phyloP scores from a whole-genome alignment of 1,140 invertebrate species.

The Hetaerina americana region DNA sequence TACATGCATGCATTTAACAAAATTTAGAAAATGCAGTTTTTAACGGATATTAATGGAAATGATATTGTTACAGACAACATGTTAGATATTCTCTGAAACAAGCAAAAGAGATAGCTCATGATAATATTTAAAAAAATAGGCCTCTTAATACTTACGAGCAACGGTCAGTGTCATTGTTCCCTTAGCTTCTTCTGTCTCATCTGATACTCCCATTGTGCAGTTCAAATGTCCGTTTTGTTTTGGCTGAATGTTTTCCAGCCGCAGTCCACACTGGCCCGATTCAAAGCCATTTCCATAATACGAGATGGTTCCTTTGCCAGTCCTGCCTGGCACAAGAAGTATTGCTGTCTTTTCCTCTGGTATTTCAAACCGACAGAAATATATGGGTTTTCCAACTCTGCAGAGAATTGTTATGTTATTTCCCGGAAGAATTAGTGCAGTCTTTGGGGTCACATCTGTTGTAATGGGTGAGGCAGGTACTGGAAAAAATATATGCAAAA shows the following conservation, averaged over 20 bases:
- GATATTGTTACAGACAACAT: not conserved
- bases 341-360: slow-evolving; percentile 32
- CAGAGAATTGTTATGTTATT: slow-evolving; percentile 33
- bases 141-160: slow-evolving; percentile 44
- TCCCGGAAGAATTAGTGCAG: slow-evolving; percentile 17
- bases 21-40: too few relatives aligned
- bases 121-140: not conserved
- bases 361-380: slow-evolving; percentile 35
- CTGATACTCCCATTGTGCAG: slow-evolving; percentile 40
- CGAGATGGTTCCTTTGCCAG: slow-evolving; percentile 28
- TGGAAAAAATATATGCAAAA: not conserved
- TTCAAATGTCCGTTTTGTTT: slow-evolving; percentile 51
- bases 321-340: slow-evolving; percentile 20
- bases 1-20: too few relatives aligned
- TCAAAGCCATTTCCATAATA: slow-evolving; percentile 41
- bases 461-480: not conserved
- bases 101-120: slow-evolving; percentile 1
- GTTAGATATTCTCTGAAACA: not conserved
- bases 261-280: slow-evolving; percentile 51
- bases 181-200: slow-evolving; percentile 32
- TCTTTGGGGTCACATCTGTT: not conserved
- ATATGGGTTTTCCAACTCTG: slow-evolving; percentile 25
- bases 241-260: slow-evolving; percentile 43
- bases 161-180: slow-evolving; percentile 48
- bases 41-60: too few relatives aligned